Evolutionary conservation across 2,888 invertebrate genomes (phyloP), one percentile per base, ranked within the genome.

Genomic region (Drosophila vallismaia): DNA sequence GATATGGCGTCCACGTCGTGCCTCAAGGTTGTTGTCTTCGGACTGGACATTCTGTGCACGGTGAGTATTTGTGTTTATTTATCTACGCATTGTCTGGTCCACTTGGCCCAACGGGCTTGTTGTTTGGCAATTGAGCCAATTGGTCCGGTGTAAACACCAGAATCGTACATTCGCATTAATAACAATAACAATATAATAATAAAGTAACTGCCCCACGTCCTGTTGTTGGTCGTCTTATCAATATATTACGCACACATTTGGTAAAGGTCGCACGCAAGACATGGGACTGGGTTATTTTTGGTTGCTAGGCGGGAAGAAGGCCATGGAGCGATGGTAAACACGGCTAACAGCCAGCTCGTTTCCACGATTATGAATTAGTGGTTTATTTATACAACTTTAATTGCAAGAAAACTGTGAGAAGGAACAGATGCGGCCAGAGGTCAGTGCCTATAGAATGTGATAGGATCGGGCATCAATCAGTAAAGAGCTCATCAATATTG

Each of bases 1-100:
- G 33, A 26, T 5, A 89, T 89, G 89, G 63, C 88, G 26, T 83
- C 89, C 14, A 89, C 89, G 31, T 78, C 89, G 60, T 60, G 77
- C 29, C 59, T 84, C 29, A 90, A 90, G 63, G 75, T 77, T 40
- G 77, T 83, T 52, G 77, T 83, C 42, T 85, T 84, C 69, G 64
- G 73, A 42, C 74, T 89, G 40, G 80, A 90, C 62, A 58, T 89
- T 66, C 14, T 90, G 9, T 89, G 89, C 58, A 63, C 80, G 62
- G 89, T 89, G 77, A 90, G 89, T 85, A 49, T 31, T 40, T 31
- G 31, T 19, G 19, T 44, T 19, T 7, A 38, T 10, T 19, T 54
- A 19, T 19, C 19, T 19, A 19, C n/a, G 36, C 40, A 64, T 59
- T 40, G 48, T 10, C 46, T 7, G 10, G 28, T 6, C 28, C 33